Conservation (phyloP, 2,797 vertebrate genomes). For the Enteromius unitaeniatus region DNA sequence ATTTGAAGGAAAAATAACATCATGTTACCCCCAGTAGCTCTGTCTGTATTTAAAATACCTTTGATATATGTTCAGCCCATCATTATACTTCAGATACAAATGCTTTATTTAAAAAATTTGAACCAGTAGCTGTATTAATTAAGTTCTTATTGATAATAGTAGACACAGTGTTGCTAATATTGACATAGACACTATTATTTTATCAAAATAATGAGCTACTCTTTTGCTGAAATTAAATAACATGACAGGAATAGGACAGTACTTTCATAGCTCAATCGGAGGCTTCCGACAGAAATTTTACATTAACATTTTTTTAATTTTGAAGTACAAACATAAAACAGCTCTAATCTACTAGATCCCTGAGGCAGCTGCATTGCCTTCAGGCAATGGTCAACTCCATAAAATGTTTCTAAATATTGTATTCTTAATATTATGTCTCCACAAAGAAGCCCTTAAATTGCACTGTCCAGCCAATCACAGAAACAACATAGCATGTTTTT, state of each 20-base stretch:
- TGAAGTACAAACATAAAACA: background rate
- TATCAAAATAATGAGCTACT: background rate
- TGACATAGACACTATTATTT: background rate
- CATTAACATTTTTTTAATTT: background rate
- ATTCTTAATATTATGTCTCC: background rate
- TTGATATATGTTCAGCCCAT: constrained; percentile 15
- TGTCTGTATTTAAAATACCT: constrained; percentile 7
- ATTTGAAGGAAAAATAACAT: constrained; percentile 59
- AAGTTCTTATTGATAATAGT: background rate
- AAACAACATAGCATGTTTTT: background rate
- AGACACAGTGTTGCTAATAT: constrained; percentile 2
- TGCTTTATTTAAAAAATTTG: background rate
- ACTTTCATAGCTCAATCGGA: background rate
- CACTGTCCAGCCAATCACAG: background rate
- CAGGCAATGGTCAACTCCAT: constrained; percentile 5
- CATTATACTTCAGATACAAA: background rate
- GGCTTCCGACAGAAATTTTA: background rate
- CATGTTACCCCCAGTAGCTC: background rate
- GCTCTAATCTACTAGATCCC: background rate
- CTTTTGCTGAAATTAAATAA: constrained; percentile 9
- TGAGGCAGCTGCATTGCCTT: background rate
- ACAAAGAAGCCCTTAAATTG: background rate
- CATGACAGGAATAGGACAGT: background rate
- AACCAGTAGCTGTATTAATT: constrained; percentile 1
- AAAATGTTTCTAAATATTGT: background rate